A percentile compares a stretch with the other conserved stretches of the same genome.
phyloP scores from a whole-genome alignment of 1,140 invertebrate species.

The Pectinophora gossypiella region DNA sequence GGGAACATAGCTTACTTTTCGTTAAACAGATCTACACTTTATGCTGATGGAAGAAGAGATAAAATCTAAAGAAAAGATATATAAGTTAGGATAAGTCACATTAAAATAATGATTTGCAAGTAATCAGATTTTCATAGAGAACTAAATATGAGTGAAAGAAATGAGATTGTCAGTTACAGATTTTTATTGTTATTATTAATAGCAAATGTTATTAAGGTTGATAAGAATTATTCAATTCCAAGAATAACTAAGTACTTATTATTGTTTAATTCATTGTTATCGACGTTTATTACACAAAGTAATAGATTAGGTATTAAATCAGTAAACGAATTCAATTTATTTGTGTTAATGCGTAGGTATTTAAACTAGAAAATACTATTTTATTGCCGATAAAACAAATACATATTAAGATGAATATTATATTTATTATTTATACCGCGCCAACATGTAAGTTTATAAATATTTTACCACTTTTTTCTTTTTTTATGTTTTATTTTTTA shows the following conservation, averaged over 20 bases:
- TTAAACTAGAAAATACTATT: too few relatives aligned
- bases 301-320: not conserved
- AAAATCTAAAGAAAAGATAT: not conserved
- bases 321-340: not conserved
- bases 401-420: too few relatives aligned
- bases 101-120: not conserved
- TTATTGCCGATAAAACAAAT: too few relatives aligned
- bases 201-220: not conserved
- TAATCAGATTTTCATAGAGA: not conserved
- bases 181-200: not conserved
- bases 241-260: not conserved
- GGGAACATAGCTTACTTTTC: not conserved
- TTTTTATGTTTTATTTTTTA: too few relatives aligned
- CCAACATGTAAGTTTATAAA: too few relatives aligned
- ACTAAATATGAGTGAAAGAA: not conserved
- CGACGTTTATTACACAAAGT: not conserved
- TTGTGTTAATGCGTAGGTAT: too few relatives aligned
- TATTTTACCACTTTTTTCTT: too few relatives aligned
- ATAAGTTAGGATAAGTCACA: not conserved
- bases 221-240: not conserved
- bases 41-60: constrained; percentile 14
- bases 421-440: too few relatives aligned
- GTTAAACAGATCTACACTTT: constrained; percentile 3
- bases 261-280: not conserved
- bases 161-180: too few relatives aligned